Base-by-base conservation (phyloP, 2,797 vertebrate species). In the Chiroxiphia lanceolata region DNA sequence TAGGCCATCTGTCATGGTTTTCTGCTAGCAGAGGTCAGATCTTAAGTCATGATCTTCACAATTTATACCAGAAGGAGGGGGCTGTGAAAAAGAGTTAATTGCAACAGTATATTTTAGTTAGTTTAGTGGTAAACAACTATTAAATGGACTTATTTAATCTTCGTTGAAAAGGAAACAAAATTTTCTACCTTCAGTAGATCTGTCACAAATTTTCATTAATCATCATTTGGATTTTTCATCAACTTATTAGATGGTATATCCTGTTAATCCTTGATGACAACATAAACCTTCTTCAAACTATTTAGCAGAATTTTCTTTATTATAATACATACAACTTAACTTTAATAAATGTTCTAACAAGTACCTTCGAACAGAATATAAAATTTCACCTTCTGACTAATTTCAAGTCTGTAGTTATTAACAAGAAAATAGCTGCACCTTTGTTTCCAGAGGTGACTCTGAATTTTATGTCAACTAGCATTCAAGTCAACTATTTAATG, bases 1-100 rank as follows among this genome's bases (percentile, higher is more conserved):
- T 48, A 72, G 38, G 15, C 87, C 95, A 95, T 86, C 94, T 95
- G 95, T 82, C 63, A 34, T 23, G 34, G 75, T 53, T 78, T 85
- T 60, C 44, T 93, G 25, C 70, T 48, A 70, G 82, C 15, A 36
- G 31, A 76, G 72, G 63, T 79, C 68, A 67, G 76, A 57, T 60
- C 26, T 6, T 84, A 81, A 87, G 33, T 53, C 26, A 59, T 36
- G 26, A 71, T 64, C 48, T 65, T 88, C 26, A 61, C 26, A 76
- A 33, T 26, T 57, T 12, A 11, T 21, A n/a, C 33, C 31, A 71
- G 40, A 75, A 67, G 15, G 7, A 3, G 4, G 12, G 5, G 0
- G 0, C 3, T 57, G 44, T 45, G 50, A 67, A 48, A 77, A 81
- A 22, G 8, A 5, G 18, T 23, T 72, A n/a, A 15, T 76, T 65